Conservation (phyloP, 2,797 vertebrate species). For the Gymnothorax javanicus region DNA sequence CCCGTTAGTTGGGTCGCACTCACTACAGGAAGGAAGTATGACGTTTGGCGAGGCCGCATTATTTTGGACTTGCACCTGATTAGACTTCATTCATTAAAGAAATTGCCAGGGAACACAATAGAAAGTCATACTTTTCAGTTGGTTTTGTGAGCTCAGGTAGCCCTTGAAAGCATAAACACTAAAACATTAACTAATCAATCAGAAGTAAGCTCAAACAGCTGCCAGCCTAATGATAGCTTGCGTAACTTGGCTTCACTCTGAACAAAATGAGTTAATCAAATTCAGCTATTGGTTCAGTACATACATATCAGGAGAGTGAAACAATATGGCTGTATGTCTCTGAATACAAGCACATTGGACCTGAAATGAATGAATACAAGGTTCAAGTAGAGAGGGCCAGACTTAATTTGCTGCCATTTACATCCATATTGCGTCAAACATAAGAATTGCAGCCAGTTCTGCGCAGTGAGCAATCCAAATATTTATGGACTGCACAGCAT, state of each 20-base stretch:
- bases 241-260: not conserved
- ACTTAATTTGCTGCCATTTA: too few species aligned
- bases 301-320: too few species aligned
- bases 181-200: constrained; percentile 26
- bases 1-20: constrained; percentile 45
- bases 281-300: not conserved
- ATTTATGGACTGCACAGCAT: not conserved
- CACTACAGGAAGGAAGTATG: constrained; percentile 60
- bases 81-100: constrained; percentile 65
- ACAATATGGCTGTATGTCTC: too few species aligned
- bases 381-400: too few species aligned
- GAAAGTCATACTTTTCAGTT: constrained; percentile 51
- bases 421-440: too few species aligned
- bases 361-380: too few species aligned
- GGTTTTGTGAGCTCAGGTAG: constrained; percentile 11
- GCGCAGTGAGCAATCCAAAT: not conserved
- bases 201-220: not conserved
- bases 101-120: constrained; percentile 55
- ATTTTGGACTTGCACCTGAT: constrained; percentile 61
- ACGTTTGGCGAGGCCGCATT: constrained; percentile 52
- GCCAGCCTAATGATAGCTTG: not conserved
- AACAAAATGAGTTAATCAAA: not conserved
- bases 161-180: constrained; percentile 31
- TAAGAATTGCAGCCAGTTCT: not conserved
- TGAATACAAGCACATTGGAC: too few species aligned